A percentile compares a stretch with the other conserved stretches of the same genome.
phyloP scores from a whole-genome alignment of 2,113 vertebrate species.

The Chaetorhynchus papuensis region DNA sequence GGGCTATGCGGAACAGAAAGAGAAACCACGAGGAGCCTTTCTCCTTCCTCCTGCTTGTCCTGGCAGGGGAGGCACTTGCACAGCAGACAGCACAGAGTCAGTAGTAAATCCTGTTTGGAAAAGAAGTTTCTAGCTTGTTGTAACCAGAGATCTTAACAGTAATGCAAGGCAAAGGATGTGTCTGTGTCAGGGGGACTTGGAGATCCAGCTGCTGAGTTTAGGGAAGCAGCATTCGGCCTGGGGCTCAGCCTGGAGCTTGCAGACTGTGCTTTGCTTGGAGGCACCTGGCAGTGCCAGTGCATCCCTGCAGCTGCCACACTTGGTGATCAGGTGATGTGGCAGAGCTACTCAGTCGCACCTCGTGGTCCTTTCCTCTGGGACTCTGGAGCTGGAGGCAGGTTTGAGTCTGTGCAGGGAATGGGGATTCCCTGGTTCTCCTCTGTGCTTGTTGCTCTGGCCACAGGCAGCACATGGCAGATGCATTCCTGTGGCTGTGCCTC shows the following conservation, averaged over 20 bases:
- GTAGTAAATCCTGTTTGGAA: constrained; percentile 17
- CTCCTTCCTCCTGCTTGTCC: not conserved
- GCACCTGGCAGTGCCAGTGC: not conserved
- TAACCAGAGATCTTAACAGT: not conserved
- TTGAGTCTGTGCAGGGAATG: not conserved
- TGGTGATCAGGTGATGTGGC: not conserved
- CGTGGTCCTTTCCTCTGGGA: not conserved
- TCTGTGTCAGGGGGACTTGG: not conserved
- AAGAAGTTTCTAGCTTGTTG: not conserved
- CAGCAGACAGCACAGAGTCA: not conserved
- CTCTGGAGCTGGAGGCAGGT: not conserved
- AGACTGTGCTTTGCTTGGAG: not conserved
- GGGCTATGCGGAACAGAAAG: constrained; percentile 54
- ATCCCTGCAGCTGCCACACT: not conserved
- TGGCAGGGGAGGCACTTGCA: not conserved
- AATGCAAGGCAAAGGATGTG: not conserved
- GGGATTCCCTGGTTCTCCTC: not conserved
- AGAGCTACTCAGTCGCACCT: not conserved
- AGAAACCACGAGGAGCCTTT: constrained; percentile 37
- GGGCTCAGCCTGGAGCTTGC: not conserved
- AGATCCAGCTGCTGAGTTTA: not conserved
- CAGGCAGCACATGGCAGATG: not conserved
- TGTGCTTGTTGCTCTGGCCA: not conserved
- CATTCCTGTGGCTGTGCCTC: constrained; percentile 28
- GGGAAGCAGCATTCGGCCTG: not conserved